phyloP scores from a whole-genome alignment of 2,113 vertebrate species.

The Zingel zingel region DNA sequence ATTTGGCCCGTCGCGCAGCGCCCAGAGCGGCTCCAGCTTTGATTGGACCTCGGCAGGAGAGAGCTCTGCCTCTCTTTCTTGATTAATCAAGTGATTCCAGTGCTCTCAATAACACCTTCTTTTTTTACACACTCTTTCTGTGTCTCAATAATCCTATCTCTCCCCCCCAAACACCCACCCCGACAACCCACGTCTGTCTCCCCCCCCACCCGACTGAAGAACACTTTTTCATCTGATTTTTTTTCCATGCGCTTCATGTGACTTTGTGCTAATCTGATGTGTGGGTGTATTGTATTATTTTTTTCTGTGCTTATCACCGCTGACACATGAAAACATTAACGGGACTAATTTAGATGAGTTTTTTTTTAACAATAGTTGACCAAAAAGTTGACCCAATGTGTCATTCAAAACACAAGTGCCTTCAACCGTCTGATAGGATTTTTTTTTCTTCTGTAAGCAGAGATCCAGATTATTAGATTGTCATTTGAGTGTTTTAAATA shows the following conservation, averaged over 20 bases:
- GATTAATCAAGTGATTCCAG: slow-evolving; percentile 87
- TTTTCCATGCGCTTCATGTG: slow-evolving; percentile 6
- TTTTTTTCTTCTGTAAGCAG: slow-evolving; percentile 10
- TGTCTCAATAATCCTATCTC: slow-evolving; percentile 65
- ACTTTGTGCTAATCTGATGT: slow-evolving; percentile 57
- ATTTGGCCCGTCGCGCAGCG: slow-evolving; percentile 80
- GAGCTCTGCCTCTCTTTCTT: slow-evolving; percentile 80
- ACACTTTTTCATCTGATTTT: slow-evolving; percentile 41
- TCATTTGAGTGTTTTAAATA: slow-evolving; percentile 30
- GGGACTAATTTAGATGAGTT: slow-evolving; percentile 28
- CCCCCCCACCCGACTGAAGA: slow-evolving; percentile 17
- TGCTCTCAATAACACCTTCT: slow-evolving; percentile 76
- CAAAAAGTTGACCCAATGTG: slow-evolving; percentile 37
- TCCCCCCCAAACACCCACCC: not conserved
- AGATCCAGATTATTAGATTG: slow-evolving; percentile 4
- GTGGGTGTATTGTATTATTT: slow-evolving; percentile 63
- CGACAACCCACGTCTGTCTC: slow-evolving; percentile 33
- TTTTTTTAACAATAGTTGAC: slow-evolving; percentile 17
- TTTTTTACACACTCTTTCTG: slow-evolving; percentile 66
- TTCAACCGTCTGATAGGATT: slow-evolving; percentile 9
- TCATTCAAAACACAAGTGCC: slow-evolving; percentile 28
- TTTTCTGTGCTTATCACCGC: slow-evolving; percentile 29
- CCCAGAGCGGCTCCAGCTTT: slow-evolving; percentile 80
- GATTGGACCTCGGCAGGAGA: slow-evolving; percentile 84
- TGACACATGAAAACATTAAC: slow-evolving; percentile 51